phyloP scores from a whole-genome alignment of 2,113 vertebrate species.

The Petrocephalus zakoni region DNA sequence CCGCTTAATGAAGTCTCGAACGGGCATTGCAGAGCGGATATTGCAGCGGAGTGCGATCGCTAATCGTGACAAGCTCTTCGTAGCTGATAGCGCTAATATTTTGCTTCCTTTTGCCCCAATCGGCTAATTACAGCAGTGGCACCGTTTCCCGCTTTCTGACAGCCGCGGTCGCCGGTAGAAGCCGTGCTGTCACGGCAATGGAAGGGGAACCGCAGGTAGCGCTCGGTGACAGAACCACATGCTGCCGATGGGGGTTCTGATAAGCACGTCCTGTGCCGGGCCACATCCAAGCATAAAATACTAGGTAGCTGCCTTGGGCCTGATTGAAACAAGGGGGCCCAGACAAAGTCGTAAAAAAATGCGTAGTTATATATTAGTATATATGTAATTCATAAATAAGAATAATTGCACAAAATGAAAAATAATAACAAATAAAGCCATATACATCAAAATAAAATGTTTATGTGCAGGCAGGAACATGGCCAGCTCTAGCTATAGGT shows the following conservation, averaged over 20 bases:
- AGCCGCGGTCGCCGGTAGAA: not conserved
- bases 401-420: too few species aligned
- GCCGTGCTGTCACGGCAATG: not conserved
- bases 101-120: not conserved
- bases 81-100: not conserved
- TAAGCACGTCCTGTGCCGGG: not conserved
- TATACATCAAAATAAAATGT: too few species aligned
- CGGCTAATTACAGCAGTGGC: not conserved
- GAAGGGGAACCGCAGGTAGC: not conserved
- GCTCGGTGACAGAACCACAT: not conserved
- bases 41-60: not conserved
- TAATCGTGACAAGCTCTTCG: not conserved
- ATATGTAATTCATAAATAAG: too few species aligned
- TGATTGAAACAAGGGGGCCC: not conserved
- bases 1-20: not conserved
- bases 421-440: too few species aligned
- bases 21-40: not conserved
- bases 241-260: not conserved
- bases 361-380: not conserved
- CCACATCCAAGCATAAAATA: not conserved
- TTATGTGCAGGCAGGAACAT: too few species aligned
- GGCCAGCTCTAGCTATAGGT: too few species aligned
- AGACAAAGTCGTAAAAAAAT: not conserved
- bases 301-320: not conserved
- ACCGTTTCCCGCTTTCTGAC: not conserved